These are phyloP conservation scores for Peromyscus aztecus DNA, from an alignment of 2,797 vertebrate genomes.

Conservation along the genomic window DNA sequence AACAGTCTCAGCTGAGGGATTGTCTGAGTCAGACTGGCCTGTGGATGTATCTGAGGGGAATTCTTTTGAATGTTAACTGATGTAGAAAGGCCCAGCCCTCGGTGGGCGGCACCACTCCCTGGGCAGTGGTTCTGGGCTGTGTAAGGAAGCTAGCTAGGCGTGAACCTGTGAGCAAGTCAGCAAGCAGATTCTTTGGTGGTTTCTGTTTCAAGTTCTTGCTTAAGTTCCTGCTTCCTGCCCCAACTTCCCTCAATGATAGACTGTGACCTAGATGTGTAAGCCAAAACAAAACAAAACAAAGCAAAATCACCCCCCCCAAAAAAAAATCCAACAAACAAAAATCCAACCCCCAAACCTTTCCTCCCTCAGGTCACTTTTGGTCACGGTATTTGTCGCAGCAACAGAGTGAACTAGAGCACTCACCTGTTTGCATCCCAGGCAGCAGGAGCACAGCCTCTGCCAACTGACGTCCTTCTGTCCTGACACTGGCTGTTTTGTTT, in stretches of 20 bases:
- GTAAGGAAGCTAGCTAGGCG: neutral
- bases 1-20: neutral
- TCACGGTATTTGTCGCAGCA: neutral
- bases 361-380: neutral
- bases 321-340: too few species aligned
- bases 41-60: neutral
- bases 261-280: neutral
- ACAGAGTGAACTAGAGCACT: neutral
- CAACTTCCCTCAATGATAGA: neutral
- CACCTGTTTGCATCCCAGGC: neutral
- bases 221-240: neutral
- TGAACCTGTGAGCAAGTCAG: neutral
- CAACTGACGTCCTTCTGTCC: neutral
- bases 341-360: neutral
- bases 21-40: neutral
- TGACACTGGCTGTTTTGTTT: neutral
- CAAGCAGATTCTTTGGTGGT: neutral
- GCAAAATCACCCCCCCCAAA: neutral
- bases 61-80: neutral
- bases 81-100: neutral
- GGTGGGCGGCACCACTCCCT: neutral
- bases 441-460: neutral
- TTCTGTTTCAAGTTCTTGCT: neutral
- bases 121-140: neutral
- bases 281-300: neutral